These are phyloP conservation scores for Theretra japonica DNA, from an alignment of 2,888 invertebrate species.

Conservation along the genomic window DNA sequence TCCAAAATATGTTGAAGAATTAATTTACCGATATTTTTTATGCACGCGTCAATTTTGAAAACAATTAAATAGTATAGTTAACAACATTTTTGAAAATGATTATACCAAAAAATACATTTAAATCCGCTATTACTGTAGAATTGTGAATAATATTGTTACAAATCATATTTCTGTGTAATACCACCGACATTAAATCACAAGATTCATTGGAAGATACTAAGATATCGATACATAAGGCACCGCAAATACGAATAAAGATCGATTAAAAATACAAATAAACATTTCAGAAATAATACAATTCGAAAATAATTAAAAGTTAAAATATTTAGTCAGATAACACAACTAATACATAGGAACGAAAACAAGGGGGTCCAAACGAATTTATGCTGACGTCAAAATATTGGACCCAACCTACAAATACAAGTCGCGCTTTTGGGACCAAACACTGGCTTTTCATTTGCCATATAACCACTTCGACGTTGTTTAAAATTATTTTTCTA, in stretches of 20 bases:
- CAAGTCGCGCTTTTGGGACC: constrained; percentile 14
- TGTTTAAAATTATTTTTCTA: constrained; percentile 8
- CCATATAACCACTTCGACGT: background rate
- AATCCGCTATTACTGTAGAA: background rate
- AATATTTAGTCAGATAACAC: background rate
- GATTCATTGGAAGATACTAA: constrained; percentile 38
- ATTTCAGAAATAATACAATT: constrained; percentile 12
- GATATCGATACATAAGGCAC: constrained; percentile 29
- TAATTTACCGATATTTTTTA: background rate
- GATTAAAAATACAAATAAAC: constrained; percentile 19
- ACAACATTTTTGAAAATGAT: background rate
- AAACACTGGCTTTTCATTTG: background rate
- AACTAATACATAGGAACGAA: constrained; percentile 21
- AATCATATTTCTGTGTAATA: background rate
- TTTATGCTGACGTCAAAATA: background rate
- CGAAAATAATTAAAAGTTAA: constrained; percentile 17
- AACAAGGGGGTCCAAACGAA: background rate
- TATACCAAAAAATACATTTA: background rate
- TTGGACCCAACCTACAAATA: constrained; percentile 9
- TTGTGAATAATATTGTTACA: background rate
- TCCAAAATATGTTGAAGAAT: background rate
- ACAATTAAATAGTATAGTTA: background rate
- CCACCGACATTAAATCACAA: background rate
- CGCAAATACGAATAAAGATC: constrained; percentile 19
- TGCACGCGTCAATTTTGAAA: no score